Evolutionary conservation across 2,888 invertebrate genomes (phyloP), one percentile per base, ranked within the genome.

Genomic region (Sinopyrophorus schimmeli): DNA sequence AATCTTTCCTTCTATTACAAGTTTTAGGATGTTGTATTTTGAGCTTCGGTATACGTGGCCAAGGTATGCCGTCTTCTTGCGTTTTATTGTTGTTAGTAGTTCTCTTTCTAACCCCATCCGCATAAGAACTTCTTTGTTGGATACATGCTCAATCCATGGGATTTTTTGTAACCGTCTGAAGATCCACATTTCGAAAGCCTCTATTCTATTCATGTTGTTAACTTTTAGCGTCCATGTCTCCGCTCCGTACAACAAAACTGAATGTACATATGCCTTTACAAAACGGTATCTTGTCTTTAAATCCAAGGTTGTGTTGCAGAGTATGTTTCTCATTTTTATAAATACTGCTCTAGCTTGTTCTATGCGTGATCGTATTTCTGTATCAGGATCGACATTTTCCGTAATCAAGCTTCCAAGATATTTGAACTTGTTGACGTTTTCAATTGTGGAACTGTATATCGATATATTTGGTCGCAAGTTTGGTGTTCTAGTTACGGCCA

Each of bases 371-470:
- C 21, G 3, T 14, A 47, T 34, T 23, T 47, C 47, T 5, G 18
- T 15, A 28, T 43, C 40, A 7, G 47, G 40, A 14, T 47, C 27
- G 11, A 42, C 16, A 30, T 47, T 17, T 28, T 42, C 30, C 1
- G 47, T 47, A 42, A 47, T 43, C 47, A 39, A 41, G 16, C 28
- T 16, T 3, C 47, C 47, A 12, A 47, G 40, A 14, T 47, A 41
- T 30, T 21, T 46, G n/a, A n/a, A n/a, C n/a, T n/a, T n/a, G n/a
- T n/a, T n/a, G 11, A 41, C 41, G 12, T 18, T 43, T 5, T 6
- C 6, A 10, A 27, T 10, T 10, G n/a, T n/a, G n/a, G n/a, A n/a
- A n/a, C n/a, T n/a, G n/a, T n/a, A n/a, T n/a, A n/a, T n/a, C n/a
- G n/a, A n/a, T n/a, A n/a, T n/a, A n/a, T n/a, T n/a, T n/a, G n/a